Conservation (phyloP, 2,797 vertebrate species). For the Anguilla anguilla region DNA sequence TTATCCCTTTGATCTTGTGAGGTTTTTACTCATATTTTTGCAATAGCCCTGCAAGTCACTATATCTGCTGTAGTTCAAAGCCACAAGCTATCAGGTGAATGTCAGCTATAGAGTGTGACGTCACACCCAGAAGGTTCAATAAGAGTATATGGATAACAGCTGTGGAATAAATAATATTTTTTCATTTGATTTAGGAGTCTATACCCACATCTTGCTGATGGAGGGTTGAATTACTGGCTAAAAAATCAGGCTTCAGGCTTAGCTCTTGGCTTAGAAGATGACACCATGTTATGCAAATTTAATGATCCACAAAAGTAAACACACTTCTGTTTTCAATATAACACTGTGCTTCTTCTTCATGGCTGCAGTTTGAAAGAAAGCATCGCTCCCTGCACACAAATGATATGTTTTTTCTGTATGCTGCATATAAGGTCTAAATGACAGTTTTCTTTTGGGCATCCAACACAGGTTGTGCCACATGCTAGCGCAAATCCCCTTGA, state of each 20-base stretch:
- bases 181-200: background rate
- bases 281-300: background rate
- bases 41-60: background rate
- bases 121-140: too few species aligned
- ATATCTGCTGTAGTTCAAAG: background rate
- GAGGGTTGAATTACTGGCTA: background rate
- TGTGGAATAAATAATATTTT: background rate
- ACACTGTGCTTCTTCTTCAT: background rate
- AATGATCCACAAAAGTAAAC: background rate
- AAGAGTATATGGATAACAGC: background rate
- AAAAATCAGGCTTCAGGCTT: background rate
- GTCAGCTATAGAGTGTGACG: background rate
- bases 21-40: background rate
- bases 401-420: conserved; percentile 63
- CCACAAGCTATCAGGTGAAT: background rate
- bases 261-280: background rate
- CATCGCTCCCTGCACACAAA: conserved; percentile 36
- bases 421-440: conserved; percentile 65
- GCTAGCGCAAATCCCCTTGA: conserved; percentile 71
- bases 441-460: conserved; percentile 72
- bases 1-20: background rate
- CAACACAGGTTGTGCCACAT: conserved; percentile 71
- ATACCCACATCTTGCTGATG: background rate
- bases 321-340: background rate
- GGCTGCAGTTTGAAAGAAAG: background rate